phyloP scores from a whole-genome alignment of 2,797 vertebrate genomes.

The Hippocampus kuda region DNA sequence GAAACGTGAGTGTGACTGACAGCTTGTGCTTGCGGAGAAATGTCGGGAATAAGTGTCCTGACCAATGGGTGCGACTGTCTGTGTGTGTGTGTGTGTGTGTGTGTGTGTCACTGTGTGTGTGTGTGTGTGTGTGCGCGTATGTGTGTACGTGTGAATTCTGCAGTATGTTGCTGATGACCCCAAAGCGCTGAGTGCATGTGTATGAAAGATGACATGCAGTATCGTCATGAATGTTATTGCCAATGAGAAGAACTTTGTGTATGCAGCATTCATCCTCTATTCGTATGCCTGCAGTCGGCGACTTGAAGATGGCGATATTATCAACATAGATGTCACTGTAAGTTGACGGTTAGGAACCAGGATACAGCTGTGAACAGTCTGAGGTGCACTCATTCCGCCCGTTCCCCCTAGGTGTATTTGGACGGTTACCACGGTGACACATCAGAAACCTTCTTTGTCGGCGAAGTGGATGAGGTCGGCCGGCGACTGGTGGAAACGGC shows the following conservation, averaged over 20 bases:
- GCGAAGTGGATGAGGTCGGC: slow-evolving; percentile 82
- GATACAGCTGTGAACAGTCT: background rate
- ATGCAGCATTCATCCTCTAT: slow-evolving; percentile 31
- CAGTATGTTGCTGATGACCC: too few species aligned
- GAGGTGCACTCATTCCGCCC: background rate
- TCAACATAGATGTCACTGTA: slow-evolving; percentile 98
- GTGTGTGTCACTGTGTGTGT: background rate
- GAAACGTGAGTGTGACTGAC: slow-evolving; percentile 77
- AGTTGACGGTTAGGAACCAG: slow-evolving; percentile 51
- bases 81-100: too few species aligned
- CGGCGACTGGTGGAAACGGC: slow-evolving; percentile 84
- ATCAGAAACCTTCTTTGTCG: slow-evolving; percentile 93
- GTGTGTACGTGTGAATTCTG: too few species aligned
- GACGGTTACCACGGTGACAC: slow-evolving; percentile 98
- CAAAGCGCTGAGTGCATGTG: too few species aligned
- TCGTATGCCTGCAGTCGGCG: slow-evolving; percentile 72
- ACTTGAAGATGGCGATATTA: slow-evolving; percentile 93
- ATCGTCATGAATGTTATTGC: background rate
- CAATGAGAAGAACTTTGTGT: background rate
- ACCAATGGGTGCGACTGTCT: too few species aligned
- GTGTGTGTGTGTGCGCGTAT: too few species aligned
- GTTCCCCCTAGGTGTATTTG: slow-evolving; percentile 77
- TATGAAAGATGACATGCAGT: background rate
- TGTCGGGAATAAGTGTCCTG: background rate
- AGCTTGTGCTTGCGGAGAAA: background rate